These are phyloP conservation scores for Psittacula cyanocephala DNA, from an alignment of 2,113 vertebrate genomes.

Conservation along the genomic window DNA sequence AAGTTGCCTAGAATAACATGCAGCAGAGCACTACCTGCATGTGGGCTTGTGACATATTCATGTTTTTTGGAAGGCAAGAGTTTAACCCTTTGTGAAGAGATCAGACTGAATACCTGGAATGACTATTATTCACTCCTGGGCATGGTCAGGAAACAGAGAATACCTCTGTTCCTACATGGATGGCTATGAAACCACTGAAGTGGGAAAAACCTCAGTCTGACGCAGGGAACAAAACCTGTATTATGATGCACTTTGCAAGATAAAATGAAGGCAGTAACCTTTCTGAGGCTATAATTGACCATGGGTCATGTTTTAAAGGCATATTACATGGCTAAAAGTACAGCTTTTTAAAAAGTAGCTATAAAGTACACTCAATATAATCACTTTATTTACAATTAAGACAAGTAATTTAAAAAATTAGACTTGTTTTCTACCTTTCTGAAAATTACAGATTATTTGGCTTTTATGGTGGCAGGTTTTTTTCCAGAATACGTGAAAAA, in stretches of 20 bases:
- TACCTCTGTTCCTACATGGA: fast-evolving
- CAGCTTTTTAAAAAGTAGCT: neutral
- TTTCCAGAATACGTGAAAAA: neutral
- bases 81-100: constrained; percentile 1
- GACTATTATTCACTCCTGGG: neutral
- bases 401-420: neutral
- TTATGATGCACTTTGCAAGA: neutral
- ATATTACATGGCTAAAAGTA: neutral
- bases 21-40: constrained; percentile 3
- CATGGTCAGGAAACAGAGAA: neutral
- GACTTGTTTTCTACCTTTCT: neutral
- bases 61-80: constrained; percentile 10
- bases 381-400: neutral
- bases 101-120: neutral
- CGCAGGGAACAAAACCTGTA: neutral
- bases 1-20: constrained; percentile 17
- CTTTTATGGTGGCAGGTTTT: neutral
- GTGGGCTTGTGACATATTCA: neutral
- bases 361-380: neutral
- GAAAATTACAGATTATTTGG: neutral
- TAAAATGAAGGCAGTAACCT: neutral
- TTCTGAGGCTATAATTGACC: neutral
- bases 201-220: neutral
- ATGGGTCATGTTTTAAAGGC: neutral
- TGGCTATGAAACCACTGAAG: neutral